Evolutionary conservation across 2,113 vertebrate species (phyloP), one percentile per base, ranked within the genome.

Genomic region (Oncorhynchus keta): DNA sequence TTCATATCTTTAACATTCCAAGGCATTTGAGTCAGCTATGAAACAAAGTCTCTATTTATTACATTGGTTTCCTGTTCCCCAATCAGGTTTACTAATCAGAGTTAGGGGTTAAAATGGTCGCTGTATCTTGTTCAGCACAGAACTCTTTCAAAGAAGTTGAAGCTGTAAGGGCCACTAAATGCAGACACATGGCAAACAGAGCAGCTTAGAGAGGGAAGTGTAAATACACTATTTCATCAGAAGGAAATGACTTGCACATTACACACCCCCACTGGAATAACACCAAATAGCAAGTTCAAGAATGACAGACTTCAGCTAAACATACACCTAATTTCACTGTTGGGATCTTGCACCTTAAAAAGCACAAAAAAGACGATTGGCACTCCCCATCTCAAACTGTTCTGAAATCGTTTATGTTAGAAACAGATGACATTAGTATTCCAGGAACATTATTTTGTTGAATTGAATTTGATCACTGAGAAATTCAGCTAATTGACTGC

Each of bases 291-390:
- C 28, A 28, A 30, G 30, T 18, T 16, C 14, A 13, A 8, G 16
- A 18, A 32, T 68, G 67, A n/a, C 67, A 16, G 26, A 30, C 65
- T 67, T 18, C 51, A 16, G 51, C 65, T 74, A 59, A 71, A 78
- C 76, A 12, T 82, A 30, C 24, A 28, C 7, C 49, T 77, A 68
- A 74, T 84, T 85, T 84, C 72, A 72, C 81, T 79, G 77, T 45
- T 12, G 39, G 39, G 8, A 11, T 11, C 39, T 45, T 45, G 8
- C 39, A 45, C 9, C 39, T 45, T 11, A 45, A 45, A 45, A 45
- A 45, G 39, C 9, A 45, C 39, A 45, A 45, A 9, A 45, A 45
- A 45, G 39, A 45, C 2, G 39, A 45, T 45, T 45, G 39, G 9
- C 39, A 45, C 8, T 9, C 39, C 9, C 35, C 35, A 35, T 35